A percentile compares a stretch with the other conserved stretches of the same genome.
phyloP scores from a whole-genome alignment of 2,113 vertebrate species.

The Erinaceus europaeus region DNA sequence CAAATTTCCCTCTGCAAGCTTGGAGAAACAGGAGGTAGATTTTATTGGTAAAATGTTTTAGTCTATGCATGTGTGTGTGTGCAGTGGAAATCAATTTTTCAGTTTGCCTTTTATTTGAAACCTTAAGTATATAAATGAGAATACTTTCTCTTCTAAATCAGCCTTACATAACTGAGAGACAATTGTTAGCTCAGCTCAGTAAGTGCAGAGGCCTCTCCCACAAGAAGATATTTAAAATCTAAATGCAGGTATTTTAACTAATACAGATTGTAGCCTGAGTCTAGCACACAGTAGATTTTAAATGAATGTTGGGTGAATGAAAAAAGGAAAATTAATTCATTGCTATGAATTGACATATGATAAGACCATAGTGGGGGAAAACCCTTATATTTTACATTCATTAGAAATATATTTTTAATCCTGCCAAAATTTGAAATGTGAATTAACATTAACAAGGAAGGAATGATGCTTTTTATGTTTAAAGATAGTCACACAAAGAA shows the following conservation, averaged over 20 bases:
- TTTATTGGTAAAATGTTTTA: conserved; percentile 59
- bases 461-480: conserved; percentile 51
- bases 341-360: background rate
- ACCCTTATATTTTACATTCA: conserved; percentile 28
- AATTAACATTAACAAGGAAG: conserved; percentile 18
- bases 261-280: background rate
- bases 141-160: conserved; percentile 52
- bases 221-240: background rate
- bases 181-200: background rate
- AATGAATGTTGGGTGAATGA: background rate
- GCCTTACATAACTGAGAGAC: conserved; percentile 33
- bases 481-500: background rate
- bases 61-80: background rate
- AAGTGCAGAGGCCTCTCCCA: background rate
- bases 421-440: conserved; percentile 48
- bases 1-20: background rate
- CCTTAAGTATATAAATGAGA: conserved; percentile 35
- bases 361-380: background rate
- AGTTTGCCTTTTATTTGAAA: conserved; percentile 48
- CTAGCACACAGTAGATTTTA: background rate
- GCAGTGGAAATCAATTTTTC: conserved; percentile 56
- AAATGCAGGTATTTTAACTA: background rate
- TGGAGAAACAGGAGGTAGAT: conserved; percentile 41
- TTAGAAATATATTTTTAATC: conserved; percentile 49
- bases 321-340: background rate